Base-by-base conservation (phyloP, 2,113 vertebrate species). In the Xiphias gladius region DNA sequence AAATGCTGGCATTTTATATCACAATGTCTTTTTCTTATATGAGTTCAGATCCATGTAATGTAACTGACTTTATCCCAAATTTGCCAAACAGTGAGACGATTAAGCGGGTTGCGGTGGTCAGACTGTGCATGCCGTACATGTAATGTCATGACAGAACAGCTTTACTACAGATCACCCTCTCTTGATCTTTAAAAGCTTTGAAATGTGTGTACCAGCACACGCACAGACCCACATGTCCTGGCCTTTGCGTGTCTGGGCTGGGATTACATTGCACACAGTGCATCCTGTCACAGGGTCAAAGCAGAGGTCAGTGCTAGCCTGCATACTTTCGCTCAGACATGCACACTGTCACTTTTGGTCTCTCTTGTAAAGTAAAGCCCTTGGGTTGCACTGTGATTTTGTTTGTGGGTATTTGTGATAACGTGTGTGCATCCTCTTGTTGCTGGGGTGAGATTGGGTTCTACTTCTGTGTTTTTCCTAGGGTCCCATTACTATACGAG, bases 201-300 rank as follows among this genome's bases (percentile, higher is more conserved):
- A 70, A 73, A 68, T 69, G 8, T 28, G 20, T 50, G 37, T 70
- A 37, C 58, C 32, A 43, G 5, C 37, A 24, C 28, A 50, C n/a
- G 73, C 17, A 0, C 67, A 26, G 37, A 43, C 22, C 16, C 50
- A 22, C 76, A 86, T 41, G 4, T 65, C 62, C 30, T 50, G 65
- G 55, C 69, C 75, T 85, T 88, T 87, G 67, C 85, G 71, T 80
- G 69, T 80, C 69, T 79, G 62, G 12, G n/a, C 66, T 48, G 11
- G 81, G 81, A 85, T 92, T 83, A 82, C 41, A 26, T 90, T 89
- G 87, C 87, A 85, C 63, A 43, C 28, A 7, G 48, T 86, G 80
- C 63, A 82, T 89, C 61, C 68, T 87, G 79, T 78, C 1, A 20
- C 68, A 73, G 70, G 58, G 80, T 88, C 83, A 82, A 57, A 84